Percentiles rank a stretch among this genome's conserved stretches.
Evolutionary conservation across 2,797 vertebrate genomes (phyloP).

Genomic region (Neosilurus hyrtlii): DNA sequence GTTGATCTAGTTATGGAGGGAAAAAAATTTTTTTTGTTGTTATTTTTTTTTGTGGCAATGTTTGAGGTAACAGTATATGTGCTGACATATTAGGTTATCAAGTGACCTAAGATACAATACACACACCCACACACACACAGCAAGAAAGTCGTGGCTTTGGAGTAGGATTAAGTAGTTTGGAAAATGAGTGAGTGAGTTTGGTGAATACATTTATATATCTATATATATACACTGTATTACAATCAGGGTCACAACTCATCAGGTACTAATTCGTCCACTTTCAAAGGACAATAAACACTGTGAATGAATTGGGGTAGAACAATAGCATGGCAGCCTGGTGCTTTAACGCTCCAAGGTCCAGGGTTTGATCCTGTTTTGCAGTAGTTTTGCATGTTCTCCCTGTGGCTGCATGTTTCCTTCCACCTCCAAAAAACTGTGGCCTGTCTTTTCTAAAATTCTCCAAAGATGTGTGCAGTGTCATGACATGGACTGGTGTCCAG

Average conservation of each 20-base stretch:
- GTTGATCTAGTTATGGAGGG: no score
- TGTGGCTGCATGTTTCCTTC: background rate
- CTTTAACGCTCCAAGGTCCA: background rate
- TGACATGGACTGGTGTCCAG: background rate
- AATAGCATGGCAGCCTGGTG: background rate
- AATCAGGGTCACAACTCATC: background rate
- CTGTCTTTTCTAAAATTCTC: background rate
- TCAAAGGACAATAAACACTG: constrained; percentile 17
- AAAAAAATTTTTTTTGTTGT: no score
- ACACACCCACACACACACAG: no score
- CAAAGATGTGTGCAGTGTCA: background rate
- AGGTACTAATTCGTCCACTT: background rate
- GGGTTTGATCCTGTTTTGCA: background rate
- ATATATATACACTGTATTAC: background rate
- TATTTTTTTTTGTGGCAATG: no score
- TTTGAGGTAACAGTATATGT: no score
- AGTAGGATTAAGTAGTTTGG: no score
- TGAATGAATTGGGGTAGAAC: background rate
- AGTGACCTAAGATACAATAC: no score
- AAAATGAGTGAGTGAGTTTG: no score
- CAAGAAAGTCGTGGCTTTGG: no score
- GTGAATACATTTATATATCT: no score
- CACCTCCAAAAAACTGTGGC: background rate
- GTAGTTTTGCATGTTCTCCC: background rate
- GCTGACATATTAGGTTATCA: no score